phyloP scores from a whole-genome alignment of 2,797 vertebrate genomes.

The Sebastes trivittatus region DNA sequence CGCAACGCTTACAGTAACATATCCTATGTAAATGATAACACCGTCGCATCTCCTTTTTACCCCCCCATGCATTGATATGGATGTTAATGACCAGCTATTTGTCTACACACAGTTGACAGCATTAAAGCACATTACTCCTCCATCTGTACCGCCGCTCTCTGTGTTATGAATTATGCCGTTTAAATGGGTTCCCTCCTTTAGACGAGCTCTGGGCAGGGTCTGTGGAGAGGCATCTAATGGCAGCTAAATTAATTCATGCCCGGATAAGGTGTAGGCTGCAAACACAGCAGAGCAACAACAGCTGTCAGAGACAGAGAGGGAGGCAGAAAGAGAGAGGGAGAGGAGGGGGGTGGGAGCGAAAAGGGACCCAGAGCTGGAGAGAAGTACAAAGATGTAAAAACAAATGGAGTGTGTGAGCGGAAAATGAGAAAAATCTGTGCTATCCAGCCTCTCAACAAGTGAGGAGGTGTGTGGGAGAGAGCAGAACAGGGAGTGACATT shows the following conservation, averaged over 20 bases:
- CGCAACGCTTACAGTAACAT: slow-evolving; percentile 53
- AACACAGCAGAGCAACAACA: slow-evolving; percentile 75
- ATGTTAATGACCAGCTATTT: slow-evolving; percentile 72
- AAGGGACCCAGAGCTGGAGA: slow-evolving; percentile 39
- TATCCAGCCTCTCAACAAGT: slow-evolving; percentile 57
- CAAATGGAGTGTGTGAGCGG: slow-evolving; percentile 53
- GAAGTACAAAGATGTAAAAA: slow-evolving; percentile 59
- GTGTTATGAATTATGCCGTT: slow-evolving; percentile 75
- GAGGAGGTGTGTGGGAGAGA: slow-evolving; percentile 65
- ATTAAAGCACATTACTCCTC: slow-evolving; percentile 68
- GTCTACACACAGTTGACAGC: slow-evolving; percentile 71
- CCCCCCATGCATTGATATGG: slow-evolving; percentile 50
- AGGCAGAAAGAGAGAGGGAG: slow-evolving; percentile 22
- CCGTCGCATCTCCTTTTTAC: slow-evolving; percentile 35
- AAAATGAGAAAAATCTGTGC: slow-evolving; percentile 52
- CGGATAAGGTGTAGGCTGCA: slow-evolving; percentile 75
- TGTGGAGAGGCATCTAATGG: slow-evolving; percentile 76
- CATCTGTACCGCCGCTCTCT: slow-evolving; percentile 53
- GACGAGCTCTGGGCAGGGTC: slow-evolving; percentile 68
- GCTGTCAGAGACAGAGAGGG: slow-evolving; percentile 69
- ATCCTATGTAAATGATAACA: slow-evolving; percentile 68
- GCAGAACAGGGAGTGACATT: slow-evolving; percentile 59
- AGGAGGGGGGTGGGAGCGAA: background rate
- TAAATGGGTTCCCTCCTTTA: slow-evolving; percentile 71
- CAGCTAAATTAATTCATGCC: slow-evolving; percentile 75